phyloP scores from a whole-genome alignment of 2,113 vertebrate species.

The Sinocyclocheilus maitianheensis region DNA sequence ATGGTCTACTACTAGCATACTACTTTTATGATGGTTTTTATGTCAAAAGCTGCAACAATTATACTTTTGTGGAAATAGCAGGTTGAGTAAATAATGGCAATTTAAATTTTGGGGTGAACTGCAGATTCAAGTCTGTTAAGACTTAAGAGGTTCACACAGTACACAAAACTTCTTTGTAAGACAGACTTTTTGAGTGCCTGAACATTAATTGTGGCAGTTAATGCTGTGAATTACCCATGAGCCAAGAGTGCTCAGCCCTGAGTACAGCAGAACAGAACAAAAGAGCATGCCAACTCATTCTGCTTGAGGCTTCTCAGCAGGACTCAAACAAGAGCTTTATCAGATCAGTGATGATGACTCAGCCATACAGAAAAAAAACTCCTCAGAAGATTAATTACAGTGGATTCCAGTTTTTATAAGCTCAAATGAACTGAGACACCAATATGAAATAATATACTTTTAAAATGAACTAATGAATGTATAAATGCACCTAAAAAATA shows the following conservation, averaged over 20 bases:
- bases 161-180: neutral
- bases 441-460: neutral
- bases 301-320: conserved; percentile 8
- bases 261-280: conserved; percentile 4
- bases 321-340: conserved; percentile 8
- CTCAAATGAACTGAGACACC: neutral
- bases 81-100: neutral
- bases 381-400: neutral
- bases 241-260: neutral
- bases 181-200: neutral
- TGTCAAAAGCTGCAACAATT: neutral
- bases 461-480: neutral
- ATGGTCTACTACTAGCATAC: neutral
- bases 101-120: neutral
- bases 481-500: neutral
- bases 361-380: neutral
- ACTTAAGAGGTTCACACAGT: neutral
- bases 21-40: neutral
- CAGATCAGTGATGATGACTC: conserved; percentile 4
- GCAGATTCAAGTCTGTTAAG: neutral
- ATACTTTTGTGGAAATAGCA: neutral
- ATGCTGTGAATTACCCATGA: neutral
- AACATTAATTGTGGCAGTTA: conserved; percentile 2
- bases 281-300: neutral
- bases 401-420: neutral